Percentiles rank a stretch among this genome's conserved stretches.
Conservation (phyloP, 2,113 vertebrate species). For the Serinus canaria region DNA sequence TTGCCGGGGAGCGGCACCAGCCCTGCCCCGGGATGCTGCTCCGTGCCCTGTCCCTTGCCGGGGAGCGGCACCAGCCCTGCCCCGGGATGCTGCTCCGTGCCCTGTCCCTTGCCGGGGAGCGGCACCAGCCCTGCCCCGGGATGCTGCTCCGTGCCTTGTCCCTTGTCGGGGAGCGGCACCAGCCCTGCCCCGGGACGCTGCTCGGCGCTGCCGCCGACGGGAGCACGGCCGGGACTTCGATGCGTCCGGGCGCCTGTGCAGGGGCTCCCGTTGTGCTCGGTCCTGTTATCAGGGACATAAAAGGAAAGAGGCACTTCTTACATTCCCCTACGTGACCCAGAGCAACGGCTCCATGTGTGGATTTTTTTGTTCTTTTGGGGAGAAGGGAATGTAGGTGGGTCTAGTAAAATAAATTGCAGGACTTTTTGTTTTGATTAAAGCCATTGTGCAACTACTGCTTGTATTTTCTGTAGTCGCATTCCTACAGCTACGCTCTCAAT, state of each 20-base stretch:
- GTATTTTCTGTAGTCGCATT: constrained; percentile 10
- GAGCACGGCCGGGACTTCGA: background rate
- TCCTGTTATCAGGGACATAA: constrained; percentile 22
- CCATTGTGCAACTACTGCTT: constrained; percentile 8
- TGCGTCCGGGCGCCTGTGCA: background rate
- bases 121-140: too few relatives aligned
- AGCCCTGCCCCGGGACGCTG: too few relatives aligned
- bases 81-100: too few relatives aligned
- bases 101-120: too few relatives aligned
- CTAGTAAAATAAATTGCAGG: constrained; percentile 5
- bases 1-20: too few relatives aligned
- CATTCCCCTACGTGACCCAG: background rate
- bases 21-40: too few relatives aligned
- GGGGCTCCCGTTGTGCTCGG: background rate
- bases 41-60: too few relatives aligned
- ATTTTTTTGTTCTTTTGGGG: constrained; percentile 6
- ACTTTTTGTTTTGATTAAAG: constrained; percentile 52
- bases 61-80: too few relatives aligned
- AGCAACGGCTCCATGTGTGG: background rate
- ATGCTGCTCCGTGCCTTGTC: too few relatives aligned
- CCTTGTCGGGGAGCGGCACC: too few relatives aligned
- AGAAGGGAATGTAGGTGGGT: constrained; percentile 18
- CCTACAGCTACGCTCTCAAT: background rate
- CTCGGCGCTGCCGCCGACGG: rapidly evolving
- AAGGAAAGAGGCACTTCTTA: constrained; percentile 20